A percentile compares a stretch with the other conserved stretches of the same genome.
These are phyloP conservation scores for Sitta europaea DNA, from an alignment of 2,113 vertebrate species.

Conservation along the genomic window DNA sequence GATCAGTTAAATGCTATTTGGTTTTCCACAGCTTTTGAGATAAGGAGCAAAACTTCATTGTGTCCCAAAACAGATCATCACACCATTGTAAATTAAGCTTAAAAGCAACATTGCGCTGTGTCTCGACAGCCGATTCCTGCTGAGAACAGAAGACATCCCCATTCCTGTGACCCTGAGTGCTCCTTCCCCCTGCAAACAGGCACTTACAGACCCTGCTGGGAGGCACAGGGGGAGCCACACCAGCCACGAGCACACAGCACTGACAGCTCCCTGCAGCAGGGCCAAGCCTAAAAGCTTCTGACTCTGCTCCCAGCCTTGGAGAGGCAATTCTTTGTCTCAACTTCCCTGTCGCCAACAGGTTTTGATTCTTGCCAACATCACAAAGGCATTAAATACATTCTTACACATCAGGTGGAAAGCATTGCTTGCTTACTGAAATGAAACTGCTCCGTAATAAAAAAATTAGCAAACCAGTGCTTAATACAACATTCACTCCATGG, in stretches of 20 bases:
- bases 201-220: background rate
- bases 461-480: background rate
- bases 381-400: conserved; percentile 17
- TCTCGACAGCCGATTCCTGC: background rate
- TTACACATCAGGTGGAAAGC: background rate
- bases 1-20: conserved; percentile 2
- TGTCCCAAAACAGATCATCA: background rate
- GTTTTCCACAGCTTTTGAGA: conserved; percentile 36
- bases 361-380: background rate
- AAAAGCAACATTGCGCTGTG: background rate
- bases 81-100: background rate
- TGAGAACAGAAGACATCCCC: background rate
- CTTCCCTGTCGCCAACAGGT: background rate
- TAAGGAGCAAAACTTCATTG: background rate
- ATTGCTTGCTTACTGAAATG: background rate
- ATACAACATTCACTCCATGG: background rate
- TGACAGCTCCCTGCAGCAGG: background rate
- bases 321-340: background rate
- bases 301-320: background rate
- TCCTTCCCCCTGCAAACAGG: background rate
- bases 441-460: background rate
- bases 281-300: background rate
- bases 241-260: background rate
- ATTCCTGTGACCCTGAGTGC: background rate
- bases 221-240: background rate